A percentile compares a stretch with the other conserved stretches of the same genome.
Conservation (phyloP, 1,140 invertebrate species). For the Orius insidiosus region DNA sequence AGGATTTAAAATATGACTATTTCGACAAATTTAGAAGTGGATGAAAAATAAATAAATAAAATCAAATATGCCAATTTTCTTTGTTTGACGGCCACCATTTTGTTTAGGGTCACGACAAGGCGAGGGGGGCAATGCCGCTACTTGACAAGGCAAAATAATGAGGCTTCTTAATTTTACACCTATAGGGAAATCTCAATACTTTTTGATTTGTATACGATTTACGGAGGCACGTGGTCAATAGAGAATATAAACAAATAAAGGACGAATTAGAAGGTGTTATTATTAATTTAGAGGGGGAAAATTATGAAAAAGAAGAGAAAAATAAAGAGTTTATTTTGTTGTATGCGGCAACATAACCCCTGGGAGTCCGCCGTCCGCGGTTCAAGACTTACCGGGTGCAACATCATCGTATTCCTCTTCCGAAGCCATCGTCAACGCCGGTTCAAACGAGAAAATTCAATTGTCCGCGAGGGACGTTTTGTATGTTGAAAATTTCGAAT, state of each 20-base stretch:
- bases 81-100: conserved; percentile 53
- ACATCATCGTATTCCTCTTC: conserved; percentile 60
- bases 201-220: no score
- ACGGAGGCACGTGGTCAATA: no score
- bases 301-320: background rate
- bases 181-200: no score
- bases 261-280: no score
- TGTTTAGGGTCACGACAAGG: conserved; percentile 35
- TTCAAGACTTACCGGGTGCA: conserved; percentile 59
- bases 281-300: background rate
- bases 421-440: conserved; percentile 39
- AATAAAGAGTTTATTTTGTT: conserved; percentile 8
- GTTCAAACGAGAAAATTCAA: no score
- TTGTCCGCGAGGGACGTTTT: background rate
- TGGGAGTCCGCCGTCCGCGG: background rate
- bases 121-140: conserved; percentile 18
- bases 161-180: conserved; percentile 21
- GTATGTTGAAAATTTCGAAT: background rate
- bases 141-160: conserved; percentile 32
- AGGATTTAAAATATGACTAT: no score
- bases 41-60: no score
- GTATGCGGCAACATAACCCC: conserved; percentile 12
- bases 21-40: no score
- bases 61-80: conserved; percentile 35
- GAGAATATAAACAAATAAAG: no score